These are phyloP conservation scores for Potorous gilbertii DNA, from an alignment of 2,797 vertebrate species.

Conservation along the genomic window DNA sequence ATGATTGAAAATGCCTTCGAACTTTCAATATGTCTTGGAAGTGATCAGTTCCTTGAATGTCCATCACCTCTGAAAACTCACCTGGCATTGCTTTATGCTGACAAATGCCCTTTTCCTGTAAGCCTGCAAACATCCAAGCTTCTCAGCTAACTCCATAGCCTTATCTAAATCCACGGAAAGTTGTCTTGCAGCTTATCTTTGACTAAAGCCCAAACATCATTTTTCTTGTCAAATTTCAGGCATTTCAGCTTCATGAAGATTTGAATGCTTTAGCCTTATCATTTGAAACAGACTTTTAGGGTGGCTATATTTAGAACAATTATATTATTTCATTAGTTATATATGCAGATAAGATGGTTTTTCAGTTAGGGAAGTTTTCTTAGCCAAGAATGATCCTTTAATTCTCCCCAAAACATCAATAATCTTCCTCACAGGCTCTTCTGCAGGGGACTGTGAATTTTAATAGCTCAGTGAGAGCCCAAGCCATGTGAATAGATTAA, in stretches of 20 bases:
- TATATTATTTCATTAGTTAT: conserved; percentile 72
- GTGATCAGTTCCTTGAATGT: conserved; percentile 48
- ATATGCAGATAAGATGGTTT: conserved; percentile 59
- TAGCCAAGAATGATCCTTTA: conserved; percentile 63
- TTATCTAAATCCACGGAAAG: conserved; percentile 68
- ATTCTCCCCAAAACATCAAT: conserved; percentile 60
- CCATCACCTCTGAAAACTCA: conserved; percentile 64
- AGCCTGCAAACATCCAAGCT: conserved; percentile 56
- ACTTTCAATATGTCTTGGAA: conserved; percentile 54
- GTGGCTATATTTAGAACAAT: conserved; percentile 50
- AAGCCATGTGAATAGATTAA: conserved; percentile 42
- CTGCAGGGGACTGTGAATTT: conserved; percentile 19
- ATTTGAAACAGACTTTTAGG: conserved; percentile 63
- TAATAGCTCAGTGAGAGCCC: conserved; percentile 53
- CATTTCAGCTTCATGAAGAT: conserved; percentile 59
- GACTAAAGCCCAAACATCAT: conserved; percentile 55
- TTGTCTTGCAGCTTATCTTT: conserved; percentile 55
- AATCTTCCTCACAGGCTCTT: conserved; percentile 60
- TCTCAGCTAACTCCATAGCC: conserved; percentile 2
- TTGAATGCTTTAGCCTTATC: conserved; percentile 67
- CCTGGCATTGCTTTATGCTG: conserved; percentile 67
- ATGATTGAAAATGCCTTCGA: conserved; percentile 67
- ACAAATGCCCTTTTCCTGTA: conserved; percentile 52
- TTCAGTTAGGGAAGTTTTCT: conserved; percentile 57
- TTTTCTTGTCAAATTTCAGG: conserved; percentile 70